Conservation (phyloP, 2,888 invertebrate genomes). For the Holacanthella duospinosa region DNA sequence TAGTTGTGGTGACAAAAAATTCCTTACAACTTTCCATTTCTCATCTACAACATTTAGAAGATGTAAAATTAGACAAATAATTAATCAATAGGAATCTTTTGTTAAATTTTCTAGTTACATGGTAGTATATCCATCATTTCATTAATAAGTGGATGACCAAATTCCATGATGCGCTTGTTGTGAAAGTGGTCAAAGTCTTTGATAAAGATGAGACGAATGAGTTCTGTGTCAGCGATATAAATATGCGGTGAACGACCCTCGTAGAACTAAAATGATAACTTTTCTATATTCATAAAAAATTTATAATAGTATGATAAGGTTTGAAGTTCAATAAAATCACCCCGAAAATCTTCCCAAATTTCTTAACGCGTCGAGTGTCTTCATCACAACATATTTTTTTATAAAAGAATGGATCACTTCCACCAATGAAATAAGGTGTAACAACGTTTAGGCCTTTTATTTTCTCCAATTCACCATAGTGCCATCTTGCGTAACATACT, state of each 20-base stretch:
- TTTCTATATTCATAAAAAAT: background rate
- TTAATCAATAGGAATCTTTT: background rate
- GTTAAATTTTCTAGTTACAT: background rate
- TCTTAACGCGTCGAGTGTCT: background rate
- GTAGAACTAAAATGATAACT: background rate
- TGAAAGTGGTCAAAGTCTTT: constrained; percentile 3
- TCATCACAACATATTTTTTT: background rate
- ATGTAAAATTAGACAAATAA: background rate
- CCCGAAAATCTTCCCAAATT: background rate
- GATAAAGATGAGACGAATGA: background rate
- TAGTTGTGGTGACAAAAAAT: constrained; percentile 14
- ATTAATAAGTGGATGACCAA: background rate
- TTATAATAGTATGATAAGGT: too few species aligned
- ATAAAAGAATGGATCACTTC: background rate
- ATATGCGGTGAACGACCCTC: background rate
- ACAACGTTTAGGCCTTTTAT: background rate
- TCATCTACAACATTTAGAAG: constrained; percentile 9
- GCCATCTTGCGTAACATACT: background rate
- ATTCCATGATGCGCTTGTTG: background rate
- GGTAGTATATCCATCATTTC: background rate
- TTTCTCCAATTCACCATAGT: constrained; percentile 1
- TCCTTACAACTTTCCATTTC: constrained; percentile 28
- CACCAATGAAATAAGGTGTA: background rate
- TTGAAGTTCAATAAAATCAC: too few species aligned
- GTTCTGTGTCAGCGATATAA: background rate